A percentile compares a stretch with the other conserved stretches of the same genome.
Evolutionary conservation across 2,113 vertebrate species (phyloP).

Genomic region (Tyto alba): DNA sequence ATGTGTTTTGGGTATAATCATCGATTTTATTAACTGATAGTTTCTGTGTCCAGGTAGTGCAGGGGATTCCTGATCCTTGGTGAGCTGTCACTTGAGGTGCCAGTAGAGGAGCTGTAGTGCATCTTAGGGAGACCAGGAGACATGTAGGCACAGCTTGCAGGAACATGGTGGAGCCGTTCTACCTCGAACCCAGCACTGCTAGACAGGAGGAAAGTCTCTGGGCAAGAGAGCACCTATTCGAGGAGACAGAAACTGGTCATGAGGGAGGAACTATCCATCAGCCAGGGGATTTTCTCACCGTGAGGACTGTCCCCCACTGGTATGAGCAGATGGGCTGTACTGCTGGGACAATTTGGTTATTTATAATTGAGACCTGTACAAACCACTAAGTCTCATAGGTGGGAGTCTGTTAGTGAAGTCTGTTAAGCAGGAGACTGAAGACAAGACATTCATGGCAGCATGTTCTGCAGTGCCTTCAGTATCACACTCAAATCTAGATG

Average conservation of each 20-base stretch:
- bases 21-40: not conserved
- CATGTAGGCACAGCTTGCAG: not conserved
- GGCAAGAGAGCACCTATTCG: not conserved
- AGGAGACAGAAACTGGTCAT: not conserved
- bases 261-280: not conserved
- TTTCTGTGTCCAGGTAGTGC: not conserved
- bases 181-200: not conserved
- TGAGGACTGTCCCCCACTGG: not conserved
- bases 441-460: not conserved
- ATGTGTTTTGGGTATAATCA: not conserved
- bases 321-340: not conserved
- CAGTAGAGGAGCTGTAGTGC: not conserved
- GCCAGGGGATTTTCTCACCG: not conserved
- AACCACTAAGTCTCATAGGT: not conserved
- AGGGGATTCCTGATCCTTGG: not conserved
- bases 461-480: not conserved
- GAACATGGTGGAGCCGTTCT: not conserved
- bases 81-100: not conserved
- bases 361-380: not conserved
- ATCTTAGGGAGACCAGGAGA: not conserved
- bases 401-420: not conserved
- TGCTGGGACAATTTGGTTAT: not conserved
- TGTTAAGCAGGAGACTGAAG: not conserved
- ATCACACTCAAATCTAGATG: not conserved
- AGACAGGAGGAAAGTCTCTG: not conserved